Evolutionary conservation across 1,140 invertebrate genomes (phyloP), one percentile per base, ranked within the genome.

Genomic region (Camponotus floridanus): DNA sequence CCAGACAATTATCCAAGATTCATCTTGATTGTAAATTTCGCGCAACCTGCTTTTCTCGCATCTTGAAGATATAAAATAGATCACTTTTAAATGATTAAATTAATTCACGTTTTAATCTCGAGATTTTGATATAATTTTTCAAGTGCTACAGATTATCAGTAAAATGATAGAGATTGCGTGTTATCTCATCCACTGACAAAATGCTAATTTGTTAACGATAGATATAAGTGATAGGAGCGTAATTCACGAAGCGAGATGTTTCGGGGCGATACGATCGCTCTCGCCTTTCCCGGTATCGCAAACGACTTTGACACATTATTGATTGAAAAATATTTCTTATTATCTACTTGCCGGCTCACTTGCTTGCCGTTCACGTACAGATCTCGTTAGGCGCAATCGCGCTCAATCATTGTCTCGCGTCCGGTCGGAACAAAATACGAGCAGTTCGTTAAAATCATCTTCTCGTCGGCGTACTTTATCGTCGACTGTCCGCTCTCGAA

Each of bases 281-380:
- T 57, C 3, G 61, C 45, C 9, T 48, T 21, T 81, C 18, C 13
- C 55, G 67, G 21, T 81, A 55, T 42, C 31, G 18, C 45, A 62
- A 67, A 70, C 36, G 51, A 81, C 78, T 59, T 71, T 81, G 65
- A 81, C 18, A 81, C 18, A 61, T 73, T 73, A 55, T 33, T 81
- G 65, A 42, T 81, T 21, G 39, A 83, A 83, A 45, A 61, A 39
- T 36, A 74, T 39, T 31, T 83, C 79, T 62, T 33, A 11, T 83
- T 73, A 59, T 51, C 31, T 71, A 26, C 67, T 83, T 45, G 39
- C 3, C 31, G 11, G 51, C 26, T 81, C 79, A 33, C 36, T 70
- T 68, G 67, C 45, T 70, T 55, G 76, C 36, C 65, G 57, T 48
- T 73, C 76, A 45, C 48, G 79, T 73, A 81, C 13, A 26, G 13